These are phyloP conservation scores for Musca vetustissima DNA, from an alignment of 1,140 invertebrate genomes.

Conservation along the genomic window DNA sequence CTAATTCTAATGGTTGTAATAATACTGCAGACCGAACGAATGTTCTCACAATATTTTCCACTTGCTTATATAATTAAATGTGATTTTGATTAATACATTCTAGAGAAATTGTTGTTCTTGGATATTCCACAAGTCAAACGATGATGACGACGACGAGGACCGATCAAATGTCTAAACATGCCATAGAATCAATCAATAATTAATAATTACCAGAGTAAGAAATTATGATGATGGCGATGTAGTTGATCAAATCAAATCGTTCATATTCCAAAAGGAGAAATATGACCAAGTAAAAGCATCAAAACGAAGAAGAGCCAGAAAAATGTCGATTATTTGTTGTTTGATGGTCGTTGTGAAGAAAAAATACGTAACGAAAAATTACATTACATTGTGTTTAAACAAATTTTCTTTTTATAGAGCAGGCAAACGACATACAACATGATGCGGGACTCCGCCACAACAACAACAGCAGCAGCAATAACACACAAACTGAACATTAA, in stretches of 20 bases:
- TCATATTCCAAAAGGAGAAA: background rate
- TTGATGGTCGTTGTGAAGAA: background rate
- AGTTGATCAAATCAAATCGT: background rate
- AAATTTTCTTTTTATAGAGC: conserved; percentile 14
- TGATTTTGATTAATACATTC: too few relatives aligned
- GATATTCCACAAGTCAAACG: too few relatives aligned
- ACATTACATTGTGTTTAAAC: conserved; percentile 22
- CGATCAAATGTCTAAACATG: conserved; percentile 13
- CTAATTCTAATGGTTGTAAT: too few relatives aligned
- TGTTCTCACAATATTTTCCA: too few relatives aligned
- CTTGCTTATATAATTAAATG: too few relatives aligned
- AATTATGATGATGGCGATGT: conserved; percentile 2
- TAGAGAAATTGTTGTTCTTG: too few relatives aligned
- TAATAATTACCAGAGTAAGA: conserved; percentile 14
- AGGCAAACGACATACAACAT: conserved; percentile 3
- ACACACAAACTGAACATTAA: background rate
- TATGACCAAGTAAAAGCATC: too few relatives aligned
- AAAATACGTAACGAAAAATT: background rate
- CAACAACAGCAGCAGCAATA: too few relatives aligned
- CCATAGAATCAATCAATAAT: conserved; percentile 15
- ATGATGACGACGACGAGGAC: too few relatives aligned
- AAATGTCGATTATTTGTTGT: background rate
- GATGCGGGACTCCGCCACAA: background rate
- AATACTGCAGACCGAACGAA: too few relatives aligned
- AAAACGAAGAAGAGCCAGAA: background rate